phyloP scores from a whole-genome alignment of 2,888 invertebrate species.

The Chironomus riparius region DNA sequence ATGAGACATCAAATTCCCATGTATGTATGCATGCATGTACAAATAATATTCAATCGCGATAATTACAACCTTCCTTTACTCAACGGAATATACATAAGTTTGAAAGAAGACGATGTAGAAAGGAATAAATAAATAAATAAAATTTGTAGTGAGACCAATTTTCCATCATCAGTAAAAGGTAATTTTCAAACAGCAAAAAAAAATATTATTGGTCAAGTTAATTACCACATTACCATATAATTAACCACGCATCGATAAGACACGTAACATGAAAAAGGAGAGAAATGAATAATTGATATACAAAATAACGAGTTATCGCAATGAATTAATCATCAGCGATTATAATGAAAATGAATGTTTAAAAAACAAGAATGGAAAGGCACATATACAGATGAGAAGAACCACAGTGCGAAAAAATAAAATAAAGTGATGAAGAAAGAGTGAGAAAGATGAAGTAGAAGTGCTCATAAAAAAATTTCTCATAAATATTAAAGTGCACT shows the following conservation, averaged over 20 bases:
- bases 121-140: no score
- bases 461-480: background rate
- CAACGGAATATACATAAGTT: no score
- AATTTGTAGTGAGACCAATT: no score
- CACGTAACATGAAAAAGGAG: background rate
- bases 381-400: no score
- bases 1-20: no score
- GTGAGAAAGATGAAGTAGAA: background rate
- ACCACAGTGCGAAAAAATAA: background rate
- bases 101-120: no score
- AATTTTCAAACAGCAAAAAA: no score
- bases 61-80: no score
- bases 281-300: background rate
- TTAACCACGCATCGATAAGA: conserved; percentile 17
- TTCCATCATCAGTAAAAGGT: no score
- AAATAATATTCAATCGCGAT: no score
- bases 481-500: conserved; percentile 4
- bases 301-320: background rate
- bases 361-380: background rate
- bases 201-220: background rate
- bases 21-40: no score
- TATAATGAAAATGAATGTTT: background rate
- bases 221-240: conserved; percentile 4
- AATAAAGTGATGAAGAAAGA: background rate
- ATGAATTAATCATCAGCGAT: conserved; percentile 2